Evolutionary conservation across 2,797 vertebrate species (phyloP), one percentile per base, ranked within the genome.

Genomic region (Chelon labrosus): DNA sequence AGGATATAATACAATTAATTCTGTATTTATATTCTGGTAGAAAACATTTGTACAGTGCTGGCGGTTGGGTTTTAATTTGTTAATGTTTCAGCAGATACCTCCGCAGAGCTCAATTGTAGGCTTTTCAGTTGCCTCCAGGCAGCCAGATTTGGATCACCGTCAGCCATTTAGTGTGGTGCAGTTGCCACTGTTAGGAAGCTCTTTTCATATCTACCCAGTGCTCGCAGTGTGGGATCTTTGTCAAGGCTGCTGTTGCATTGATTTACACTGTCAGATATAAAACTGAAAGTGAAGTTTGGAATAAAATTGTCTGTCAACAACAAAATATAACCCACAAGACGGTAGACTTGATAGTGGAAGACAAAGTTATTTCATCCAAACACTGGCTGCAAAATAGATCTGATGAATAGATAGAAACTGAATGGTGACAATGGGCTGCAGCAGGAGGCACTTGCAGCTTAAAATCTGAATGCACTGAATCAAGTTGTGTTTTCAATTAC

Each of bases 111-210:
- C 63, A 38, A 56, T 16, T 17, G 60, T n/a, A 25, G 6, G 9
- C 51, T 59, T 69, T 62, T 35, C 41, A 58, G 1, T 13, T 22
- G 46, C 74, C 46, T 35, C 20, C 3, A 16, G 50, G 46, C 63
- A 39, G 51, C 50, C 54, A 56, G 47, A 58, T 83, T 59, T 75
- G 56, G 67, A 75, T 47, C 46, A 22, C n/a, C 63, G 56, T 78
- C 63, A 66, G 14, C 56, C 50, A 22, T 19, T 61, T 61, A 50
- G 52, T 20, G 27, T 56, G 38, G 35, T 65, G 17, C 19, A 10
- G 25, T 50, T 56, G n/a, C 46, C 52, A 20, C 39, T 55, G 54
- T 52, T 54, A 14, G 37, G 49, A 37, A 68, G 19, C 11, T 22
- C 51, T 46, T 52, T 65, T 71, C 50, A 60, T 67, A 39, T 69